phyloP scores from a whole-genome alignment of 2,113 vertebrate species.

The Capra hircus region DNA sequence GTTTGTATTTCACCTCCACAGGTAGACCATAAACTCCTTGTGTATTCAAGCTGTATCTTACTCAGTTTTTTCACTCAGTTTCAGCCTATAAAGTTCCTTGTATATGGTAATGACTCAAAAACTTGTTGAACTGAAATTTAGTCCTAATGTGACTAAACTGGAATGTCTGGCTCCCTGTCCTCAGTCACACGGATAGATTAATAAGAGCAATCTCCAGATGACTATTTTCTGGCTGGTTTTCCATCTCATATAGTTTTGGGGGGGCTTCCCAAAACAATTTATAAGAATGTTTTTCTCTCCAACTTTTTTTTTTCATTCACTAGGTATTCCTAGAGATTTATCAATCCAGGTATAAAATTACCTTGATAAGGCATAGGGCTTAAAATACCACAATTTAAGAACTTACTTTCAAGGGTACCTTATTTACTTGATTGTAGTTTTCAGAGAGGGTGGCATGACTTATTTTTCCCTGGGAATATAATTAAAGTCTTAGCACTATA shows the following conservation, averaged over 20 bases:
- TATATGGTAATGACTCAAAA: background rate
- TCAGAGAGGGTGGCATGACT: background rate
- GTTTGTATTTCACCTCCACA: background rate
- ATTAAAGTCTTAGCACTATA: conserved; percentile 24
- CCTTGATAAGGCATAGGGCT: background rate
- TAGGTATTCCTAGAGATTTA: background rate
- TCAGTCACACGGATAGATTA: background rate
- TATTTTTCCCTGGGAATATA: conserved; percentile 31
- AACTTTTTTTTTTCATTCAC: background rate
- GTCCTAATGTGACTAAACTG: background rate
- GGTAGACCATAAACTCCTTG: background rate
- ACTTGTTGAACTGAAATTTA: conserved; percentile 18
- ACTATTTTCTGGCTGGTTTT: background rate
- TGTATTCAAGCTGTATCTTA: background rate
- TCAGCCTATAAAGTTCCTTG: background rate
- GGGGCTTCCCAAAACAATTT: background rate
- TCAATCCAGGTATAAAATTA: conserved; percentile 7
- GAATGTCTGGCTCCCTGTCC: background rate
- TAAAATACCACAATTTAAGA: background rate
- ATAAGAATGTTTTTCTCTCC: background rate
- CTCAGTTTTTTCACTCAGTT: background rate
- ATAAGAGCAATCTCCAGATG: background rate
- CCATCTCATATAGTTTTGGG: background rate
- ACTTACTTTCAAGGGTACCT: background rate
- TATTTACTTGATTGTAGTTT: background rate